Conservation (phyloP, 2,888 invertebrate species). For the Drosophila atripex region DNA sequence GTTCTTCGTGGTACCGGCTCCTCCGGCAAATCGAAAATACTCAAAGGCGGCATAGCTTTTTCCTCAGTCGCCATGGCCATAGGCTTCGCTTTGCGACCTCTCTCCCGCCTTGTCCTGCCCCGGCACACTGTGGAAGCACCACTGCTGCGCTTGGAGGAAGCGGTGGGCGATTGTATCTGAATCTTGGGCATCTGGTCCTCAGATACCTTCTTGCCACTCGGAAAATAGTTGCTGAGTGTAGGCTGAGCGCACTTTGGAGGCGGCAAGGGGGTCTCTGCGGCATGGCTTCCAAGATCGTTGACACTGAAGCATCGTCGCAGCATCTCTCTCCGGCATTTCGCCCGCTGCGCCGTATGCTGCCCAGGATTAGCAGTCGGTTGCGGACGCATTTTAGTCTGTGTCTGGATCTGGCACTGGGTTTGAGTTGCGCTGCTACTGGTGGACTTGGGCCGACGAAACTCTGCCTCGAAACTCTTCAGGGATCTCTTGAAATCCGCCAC, state of each 20-base stretch:
- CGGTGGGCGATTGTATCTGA: constrained; percentile 66
- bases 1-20: constrained; percentile 26
- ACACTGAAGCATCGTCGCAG: constrained; percentile 76
- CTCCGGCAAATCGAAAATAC: constrained; percentile 60
- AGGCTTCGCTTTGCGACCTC: constrained; percentile 50
- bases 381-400: constrained; percentile 8
- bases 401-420: not conserved
- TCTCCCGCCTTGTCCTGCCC: constrained; percentile 23
- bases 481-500: constrained; percentile 71
- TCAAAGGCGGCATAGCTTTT: constrained; percentile 49
- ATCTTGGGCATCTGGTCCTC: constrained; percentile 70
- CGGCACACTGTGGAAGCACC: constrained; percentile 55
- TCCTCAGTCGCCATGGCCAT: constrained; percentile 24
- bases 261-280: not conserved
- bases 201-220: constrained; percentile 51
- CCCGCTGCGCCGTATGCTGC: constrained; percentile 52
- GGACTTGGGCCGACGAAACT: constrained; percentile 64
- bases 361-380: constrained; percentile 23
- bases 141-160: constrained; percentile 61
- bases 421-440: constrained; percentile 52
- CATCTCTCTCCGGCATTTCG: constrained; percentile 61
- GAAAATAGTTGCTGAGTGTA: constrained; percentile 66
- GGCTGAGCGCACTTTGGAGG: constrained; percentile 4
- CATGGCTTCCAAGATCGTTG: constrained; percentile 67
- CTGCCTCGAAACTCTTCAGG: constrained; percentile 66